Evolutionary conservation across 1,140 invertebrate genomes (phyloP).

Genomic region (Achatina immaculata): DNA sequence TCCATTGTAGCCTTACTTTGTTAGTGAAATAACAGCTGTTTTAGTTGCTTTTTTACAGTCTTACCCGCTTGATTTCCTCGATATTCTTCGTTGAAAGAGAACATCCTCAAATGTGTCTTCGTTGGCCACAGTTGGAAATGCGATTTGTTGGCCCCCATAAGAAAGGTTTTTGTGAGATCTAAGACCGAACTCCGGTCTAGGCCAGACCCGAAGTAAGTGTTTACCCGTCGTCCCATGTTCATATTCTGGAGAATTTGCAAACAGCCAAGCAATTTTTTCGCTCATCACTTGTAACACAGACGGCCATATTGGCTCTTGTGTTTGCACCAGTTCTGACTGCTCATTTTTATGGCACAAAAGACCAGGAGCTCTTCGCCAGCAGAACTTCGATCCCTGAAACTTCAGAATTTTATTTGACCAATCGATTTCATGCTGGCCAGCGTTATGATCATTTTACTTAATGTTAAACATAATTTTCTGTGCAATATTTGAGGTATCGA

Average conservation of each 20-base stretch:
- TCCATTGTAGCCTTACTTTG: no score
- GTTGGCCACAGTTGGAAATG: no score
- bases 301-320: neutral
- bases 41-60: no score
- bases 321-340: neutral
- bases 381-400: neutral
- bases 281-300: neutral
- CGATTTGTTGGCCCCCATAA: no score
- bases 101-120: no score
- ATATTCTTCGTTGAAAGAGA: no score
- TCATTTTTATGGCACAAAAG: neutral
- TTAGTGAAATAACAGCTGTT: no score
- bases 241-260: neutral
- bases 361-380: neutral
- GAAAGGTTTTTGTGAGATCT: no score
- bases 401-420: neutral
- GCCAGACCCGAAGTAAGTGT: no score
- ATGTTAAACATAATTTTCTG: constrained; percentile 9
- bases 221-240: neutral
- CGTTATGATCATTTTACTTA: constrained; percentile 9
- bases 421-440: neutral
- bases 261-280: neutral
- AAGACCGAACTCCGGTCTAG: no score
- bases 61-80: no score
- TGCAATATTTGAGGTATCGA: neutral